Conservation (phyloP, 2,113 vertebrate species). For the Taxidea taxus region DNA sequence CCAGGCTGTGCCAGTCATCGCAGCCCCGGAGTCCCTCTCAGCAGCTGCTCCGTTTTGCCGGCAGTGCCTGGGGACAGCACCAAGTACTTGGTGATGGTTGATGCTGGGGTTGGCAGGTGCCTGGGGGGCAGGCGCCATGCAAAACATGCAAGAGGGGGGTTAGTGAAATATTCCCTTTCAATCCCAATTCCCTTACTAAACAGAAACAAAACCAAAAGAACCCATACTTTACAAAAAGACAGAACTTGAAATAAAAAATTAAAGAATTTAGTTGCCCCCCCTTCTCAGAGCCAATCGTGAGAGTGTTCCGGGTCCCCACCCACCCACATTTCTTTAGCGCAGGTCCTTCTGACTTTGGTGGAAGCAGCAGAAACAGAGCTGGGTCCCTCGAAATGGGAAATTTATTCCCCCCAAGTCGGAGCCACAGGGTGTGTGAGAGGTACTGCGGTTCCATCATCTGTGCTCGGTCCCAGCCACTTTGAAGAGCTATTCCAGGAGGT, state of each 20-base stretch:
- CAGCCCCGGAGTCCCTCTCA: neutral
- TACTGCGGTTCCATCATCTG: slow-evolving; percentile 39
- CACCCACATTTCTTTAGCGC: slow-evolving; percentile 34
- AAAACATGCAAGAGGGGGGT: slow-evolving; percentile 11
- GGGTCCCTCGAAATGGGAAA: slow-evolving; percentile 53
- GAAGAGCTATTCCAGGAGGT: slow-evolving; percentile 81
- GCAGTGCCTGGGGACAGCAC: slow-evolving; percentile 32
- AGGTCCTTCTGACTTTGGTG: slow-evolving; percentile 69
- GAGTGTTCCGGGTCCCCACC: neutral
- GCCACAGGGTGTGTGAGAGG: slow-evolving; percentile 57
- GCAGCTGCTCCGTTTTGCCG: neutral
- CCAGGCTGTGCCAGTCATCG: neutral
- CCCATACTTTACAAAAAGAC: slow-evolving; percentile 46
- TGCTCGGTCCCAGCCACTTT: neutral
- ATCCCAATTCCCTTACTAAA: slow-evolving; percentile 64
- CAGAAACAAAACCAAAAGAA: slow-evolving; percentile 31
- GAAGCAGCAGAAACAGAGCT: slow-evolving; percentile 72
- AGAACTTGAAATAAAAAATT: slow-evolving; percentile 72
- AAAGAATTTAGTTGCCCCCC: slow-evolving; percentile 37
- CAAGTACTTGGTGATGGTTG: neutral
- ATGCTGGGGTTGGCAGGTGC: slow-evolving; percentile 17
- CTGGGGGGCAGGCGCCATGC: neutral
- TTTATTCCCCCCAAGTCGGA: slow-evolving; percentile 54
- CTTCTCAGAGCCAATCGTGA: slow-evolving; percentile 21
- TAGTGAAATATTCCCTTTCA: slow-evolving; percentile 48